Conservation (phyloP, 2,888 invertebrate species). For the Pseudococcus jackbeardsleyi region DNA sequence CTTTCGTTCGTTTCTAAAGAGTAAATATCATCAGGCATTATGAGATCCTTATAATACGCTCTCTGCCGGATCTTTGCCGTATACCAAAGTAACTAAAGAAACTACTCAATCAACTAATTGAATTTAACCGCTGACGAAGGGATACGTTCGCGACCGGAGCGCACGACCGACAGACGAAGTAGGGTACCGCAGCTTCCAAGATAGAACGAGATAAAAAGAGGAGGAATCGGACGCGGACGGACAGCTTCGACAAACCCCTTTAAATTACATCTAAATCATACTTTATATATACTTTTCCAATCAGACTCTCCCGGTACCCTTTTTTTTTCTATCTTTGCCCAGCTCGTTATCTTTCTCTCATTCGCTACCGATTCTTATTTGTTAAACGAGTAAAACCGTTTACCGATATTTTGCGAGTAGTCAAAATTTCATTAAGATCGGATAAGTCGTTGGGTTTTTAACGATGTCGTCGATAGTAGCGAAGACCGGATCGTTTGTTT, state of each 20-base stretch:
- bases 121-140: constrained; percentile 64
- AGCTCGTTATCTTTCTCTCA: constrained; percentile 19
- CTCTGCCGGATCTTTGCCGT: constrained; percentile 46
- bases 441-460: background rate
- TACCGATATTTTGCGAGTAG: constrained; percentile 23
- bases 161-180: background rate
- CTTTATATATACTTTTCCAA: constrained; percentile 64
- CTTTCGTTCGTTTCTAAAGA: constrained; percentile 15
- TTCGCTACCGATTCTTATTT: constrained; percentile 28
- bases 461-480: background rate
- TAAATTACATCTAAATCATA: constrained; percentile 64
- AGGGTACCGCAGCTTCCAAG: background rate
- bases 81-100: constrained; percentile 58
- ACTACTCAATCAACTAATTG: constrained; percentile 65
- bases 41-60: constrained; percentile 39
- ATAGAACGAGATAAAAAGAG: background rate
- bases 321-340: constrained; percentile 33
- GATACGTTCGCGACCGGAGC: constrained; percentile 39
- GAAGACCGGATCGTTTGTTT: background rate
- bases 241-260: constrained; percentile 48
- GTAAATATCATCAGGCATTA: constrained; percentile 64
- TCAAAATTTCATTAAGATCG: constrained; percentile 23
- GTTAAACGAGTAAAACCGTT: constrained; percentile 27
- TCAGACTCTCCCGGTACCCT: constrained; percentile 47
- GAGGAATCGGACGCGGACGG: background rate